phyloP scores from a whole-genome alignment of 2,888 invertebrate genomes.

The Caenorhabditis angaria region DNA sequence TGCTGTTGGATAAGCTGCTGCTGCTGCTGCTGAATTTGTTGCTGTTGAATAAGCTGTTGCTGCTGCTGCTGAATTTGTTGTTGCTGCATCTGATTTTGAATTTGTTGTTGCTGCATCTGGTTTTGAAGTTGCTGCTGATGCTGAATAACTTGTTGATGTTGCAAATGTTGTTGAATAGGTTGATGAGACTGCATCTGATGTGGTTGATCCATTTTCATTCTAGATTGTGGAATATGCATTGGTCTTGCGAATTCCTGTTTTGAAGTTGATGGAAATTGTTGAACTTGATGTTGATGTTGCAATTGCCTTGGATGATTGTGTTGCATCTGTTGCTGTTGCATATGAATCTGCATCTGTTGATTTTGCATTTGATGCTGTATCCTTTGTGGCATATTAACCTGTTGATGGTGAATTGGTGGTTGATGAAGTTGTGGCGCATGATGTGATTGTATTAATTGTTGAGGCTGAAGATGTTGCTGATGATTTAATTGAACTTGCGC shows the following conservation, averaged over 20 bases:
- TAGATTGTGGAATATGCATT: too few relatives aligned
- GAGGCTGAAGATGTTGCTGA: neutral
- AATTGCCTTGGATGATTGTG: neutral
- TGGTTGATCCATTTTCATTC: neutral
- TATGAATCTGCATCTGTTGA: neutral
- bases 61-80: neutral
- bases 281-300: constrained; percentile 8
- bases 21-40: constrained; percentile 8
- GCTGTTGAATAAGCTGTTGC: constrained; percentile 1
- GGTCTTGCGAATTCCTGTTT: too few relatives aligned
- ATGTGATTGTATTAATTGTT: neutral
- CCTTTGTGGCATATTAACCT: neutral
- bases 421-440: neutral
- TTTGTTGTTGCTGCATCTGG: neutral
- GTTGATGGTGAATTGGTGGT: neutral
- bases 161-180: constrained; percentile 6
- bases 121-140: constrained; percentile 11
- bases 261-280: neutral
- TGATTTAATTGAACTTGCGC: neutral
- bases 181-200: constrained; percentile 1
- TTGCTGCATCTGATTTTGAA: neutral
- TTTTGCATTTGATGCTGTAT: constrained; percentile 10
- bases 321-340: constrained; percentile 14
- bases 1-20: neutral
- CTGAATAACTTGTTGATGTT: constrained; percentile 6